phyloP scores from a whole-genome alignment of 2,113 vertebrate species.

The Aphyosemion australe region DNA sequence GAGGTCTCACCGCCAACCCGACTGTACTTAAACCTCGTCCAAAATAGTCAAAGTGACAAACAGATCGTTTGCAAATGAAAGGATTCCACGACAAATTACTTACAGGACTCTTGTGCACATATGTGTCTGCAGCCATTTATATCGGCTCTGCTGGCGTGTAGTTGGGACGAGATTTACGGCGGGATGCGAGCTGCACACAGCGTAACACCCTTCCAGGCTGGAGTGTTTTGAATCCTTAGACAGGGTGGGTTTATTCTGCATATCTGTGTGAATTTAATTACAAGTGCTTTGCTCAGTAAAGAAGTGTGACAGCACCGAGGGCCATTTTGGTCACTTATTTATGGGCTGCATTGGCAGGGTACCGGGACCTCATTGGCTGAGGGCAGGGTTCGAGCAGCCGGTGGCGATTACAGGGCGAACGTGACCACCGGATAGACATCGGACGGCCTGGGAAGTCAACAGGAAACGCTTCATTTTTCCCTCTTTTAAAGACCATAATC shows the following conservation, averaged over 20 bases:
- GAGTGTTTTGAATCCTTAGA: slow-evolving; percentile 68
- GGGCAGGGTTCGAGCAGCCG: slow-evolving; percentile 59
- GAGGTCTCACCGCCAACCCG: slow-evolving; percentile 65
- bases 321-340: slow-evolving; percentile 74
- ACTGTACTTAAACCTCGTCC: slow-evolving; percentile 59
- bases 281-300: slow-evolving; percentile 66
- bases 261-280: slow-evolving; percentile 79
- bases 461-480: slow-evolving; percentile 54
- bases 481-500: slow-evolving; percentile 64
- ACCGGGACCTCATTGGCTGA: slow-evolving; percentile 64
- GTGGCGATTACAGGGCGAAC: slow-evolving; percentile 70
- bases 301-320: slow-evolving; percentile 62
- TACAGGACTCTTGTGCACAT: slow-evolving; percentile 63
- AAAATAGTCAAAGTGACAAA: slow-evolving; percentile 72
- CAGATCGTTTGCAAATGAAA: slow-evolving; percentile 75
- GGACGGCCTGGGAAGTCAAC: slow-evolving; percentile 61
- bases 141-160: slow-evolving; percentile 52
- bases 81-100: slow-evolving; percentile 69
- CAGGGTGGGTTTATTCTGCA: slow-evolving; percentile 63
- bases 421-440: slow-evolving; percentile 70
- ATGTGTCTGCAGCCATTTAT: slow-evolving; percentile 64
- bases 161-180: slow-evolving; percentile 65
- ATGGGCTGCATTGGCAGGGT: slow-evolving; percentile 57
- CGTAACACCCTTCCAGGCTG: slow-evolving; percentile 53
- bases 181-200: slow-evolving; percentile 46